A percentile compares a stretch with the other conserved stretches of the same genome.
phyloP scores from a whole-genome alignment of 1,140 invertebrate species.

The Colletes latitarsis region DNA sequence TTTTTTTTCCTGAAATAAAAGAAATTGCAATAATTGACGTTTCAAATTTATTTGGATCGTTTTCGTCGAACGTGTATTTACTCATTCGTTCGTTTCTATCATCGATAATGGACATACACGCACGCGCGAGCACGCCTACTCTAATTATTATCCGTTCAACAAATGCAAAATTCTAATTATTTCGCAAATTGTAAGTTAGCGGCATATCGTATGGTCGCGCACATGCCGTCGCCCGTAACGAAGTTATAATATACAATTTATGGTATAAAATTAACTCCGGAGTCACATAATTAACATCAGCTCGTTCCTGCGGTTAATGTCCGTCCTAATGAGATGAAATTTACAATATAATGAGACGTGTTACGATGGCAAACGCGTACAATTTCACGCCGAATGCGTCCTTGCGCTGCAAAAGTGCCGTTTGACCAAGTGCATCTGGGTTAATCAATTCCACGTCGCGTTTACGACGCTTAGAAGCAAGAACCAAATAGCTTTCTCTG shows the following conservation, averaged over 20 bases:
- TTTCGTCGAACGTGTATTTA: slow-evolving; percentile 4
- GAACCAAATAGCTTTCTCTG: neutral
- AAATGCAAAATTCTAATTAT: slow-evolving; percentile 21
- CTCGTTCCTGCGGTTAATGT: slow-evolving; percentile 8
- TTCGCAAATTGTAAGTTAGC: slow-evolving; percentile 23
- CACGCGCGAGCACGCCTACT: too few relatives aligned
- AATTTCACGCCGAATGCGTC: neutral
- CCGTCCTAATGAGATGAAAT: slow-evolving; percentile 25
- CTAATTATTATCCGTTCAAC: slow-evolving; percentile 11
- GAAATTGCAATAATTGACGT: neutral
- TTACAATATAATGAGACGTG: neutral
- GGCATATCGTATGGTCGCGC: neutral
- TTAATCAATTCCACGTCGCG: slow-evolving; percentile 22
- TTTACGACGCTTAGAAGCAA: neutral
- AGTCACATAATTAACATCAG: slow-evolving; percentile 26
- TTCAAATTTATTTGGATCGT: neutral
- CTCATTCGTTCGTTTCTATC: slow-evolving; percentile 14
- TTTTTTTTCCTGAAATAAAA: too few relatives aligned
- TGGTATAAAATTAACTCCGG: slow-evolving; percentile 6
- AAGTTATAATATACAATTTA: slow-evolving; percentile 5
- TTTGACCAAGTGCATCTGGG: neutral
- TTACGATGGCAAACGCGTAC: neutral
- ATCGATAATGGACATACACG: slow-evolving; percentile 5
- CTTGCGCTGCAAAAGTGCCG: neutral
- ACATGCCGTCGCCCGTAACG: neutral